phyloP scores from a whole-genome alignment of 2,888 invertebrate species.

The Oscheius onirici region DNA sequence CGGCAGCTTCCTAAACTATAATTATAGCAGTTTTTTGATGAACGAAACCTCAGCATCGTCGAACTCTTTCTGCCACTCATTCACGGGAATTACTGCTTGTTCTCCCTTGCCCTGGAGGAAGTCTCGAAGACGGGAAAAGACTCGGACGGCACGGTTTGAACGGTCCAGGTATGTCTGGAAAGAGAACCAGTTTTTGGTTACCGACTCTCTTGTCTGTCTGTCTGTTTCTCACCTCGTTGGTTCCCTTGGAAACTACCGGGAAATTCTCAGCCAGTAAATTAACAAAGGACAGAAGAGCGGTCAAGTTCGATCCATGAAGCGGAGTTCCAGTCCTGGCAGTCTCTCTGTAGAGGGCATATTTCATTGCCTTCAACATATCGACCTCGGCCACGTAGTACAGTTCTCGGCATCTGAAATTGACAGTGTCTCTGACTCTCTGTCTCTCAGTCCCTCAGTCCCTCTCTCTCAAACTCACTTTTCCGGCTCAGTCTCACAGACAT shows the following conservation, averaged over 20 bases:
- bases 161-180: constrained; percentile 53
- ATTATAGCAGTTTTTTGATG: not conserved
- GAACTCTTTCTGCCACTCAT: constrained; percentile 67
- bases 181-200: too few relatives aligned
- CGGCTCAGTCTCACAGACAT: constrained; percentile 54
- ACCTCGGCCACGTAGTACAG: constrained; percentile 67
- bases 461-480: constrained; percentile 52
- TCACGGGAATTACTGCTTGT: constrained; percentile 50
- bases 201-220: too few relatives aligned
- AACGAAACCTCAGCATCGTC: constrained; percentile 56
- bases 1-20: constrained; percentile 53
- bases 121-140: constrained; percentile 58
- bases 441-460: too few relatives aligned
- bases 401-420: constrained; percentile 56
- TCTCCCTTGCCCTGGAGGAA: constrained; percentile 59
- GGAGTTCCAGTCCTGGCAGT: constrained; percentile 55
- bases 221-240: constrained; percentile 19
- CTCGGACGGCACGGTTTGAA: constrained; percentile 52
- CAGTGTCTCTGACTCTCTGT: not conserved
- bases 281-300: constrained; percentile 66
- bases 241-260: constrained; percentile 45
- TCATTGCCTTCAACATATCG: constrained; percentile 70
- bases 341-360: constrained; percentile 55
- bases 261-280: constrained; percentile 61
- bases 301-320: constrained; percentile 64